These are phyloP conservation scores for Drosophila limbata DNA, from an alignment of 2,888 invertebrate genomes.

Conservation along the genomic window DNA sequence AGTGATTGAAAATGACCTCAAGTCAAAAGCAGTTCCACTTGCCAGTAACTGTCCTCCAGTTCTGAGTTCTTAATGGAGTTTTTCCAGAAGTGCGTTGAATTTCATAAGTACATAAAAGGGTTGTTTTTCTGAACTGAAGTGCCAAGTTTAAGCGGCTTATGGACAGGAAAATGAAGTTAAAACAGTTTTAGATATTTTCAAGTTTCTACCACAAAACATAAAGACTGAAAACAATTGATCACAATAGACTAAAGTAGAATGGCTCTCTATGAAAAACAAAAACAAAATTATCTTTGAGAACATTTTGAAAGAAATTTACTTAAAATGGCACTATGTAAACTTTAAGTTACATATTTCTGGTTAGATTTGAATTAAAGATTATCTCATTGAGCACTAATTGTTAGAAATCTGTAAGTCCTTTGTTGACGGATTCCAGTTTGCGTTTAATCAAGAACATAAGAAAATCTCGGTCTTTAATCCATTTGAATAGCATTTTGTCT, in stretches of 20 bases:
- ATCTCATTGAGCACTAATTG: neutral
- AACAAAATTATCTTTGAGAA: neutral
- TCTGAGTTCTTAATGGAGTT: conserved; percentile 69
- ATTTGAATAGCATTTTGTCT: conserved; percentile 54
- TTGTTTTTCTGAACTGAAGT: conserved; percentile 27
- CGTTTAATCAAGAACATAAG: conserved; percentile 33
- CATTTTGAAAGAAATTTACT: neutral
- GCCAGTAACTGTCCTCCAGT: conserved; percentile 46
- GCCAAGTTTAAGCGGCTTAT: conserved; percentile 32
- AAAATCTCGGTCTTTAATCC: conserved; percentile 39
- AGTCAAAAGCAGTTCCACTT: conserved; percentile 72
- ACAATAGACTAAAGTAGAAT: neutral
- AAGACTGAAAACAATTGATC: neutral
- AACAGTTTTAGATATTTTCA: conserved; percentile 7
- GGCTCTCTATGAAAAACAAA: neutral
- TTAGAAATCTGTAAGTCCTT: neutral
- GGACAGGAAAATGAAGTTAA: conserved; percentile 2
- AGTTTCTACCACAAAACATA: neutral
- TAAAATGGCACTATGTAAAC: neutral
- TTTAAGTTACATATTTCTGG: neutral
- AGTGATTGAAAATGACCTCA: conserved; percentile 80
- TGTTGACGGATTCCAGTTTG: conserved; percentile 43
- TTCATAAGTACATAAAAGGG: conserved; percentile 54
- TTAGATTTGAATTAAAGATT: neutral
- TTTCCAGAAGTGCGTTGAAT: conserved; percentile 45